Conservation (phyloP, 2,113 vertebrate genomes). For the Mystacornis crossleyi region DNA sequence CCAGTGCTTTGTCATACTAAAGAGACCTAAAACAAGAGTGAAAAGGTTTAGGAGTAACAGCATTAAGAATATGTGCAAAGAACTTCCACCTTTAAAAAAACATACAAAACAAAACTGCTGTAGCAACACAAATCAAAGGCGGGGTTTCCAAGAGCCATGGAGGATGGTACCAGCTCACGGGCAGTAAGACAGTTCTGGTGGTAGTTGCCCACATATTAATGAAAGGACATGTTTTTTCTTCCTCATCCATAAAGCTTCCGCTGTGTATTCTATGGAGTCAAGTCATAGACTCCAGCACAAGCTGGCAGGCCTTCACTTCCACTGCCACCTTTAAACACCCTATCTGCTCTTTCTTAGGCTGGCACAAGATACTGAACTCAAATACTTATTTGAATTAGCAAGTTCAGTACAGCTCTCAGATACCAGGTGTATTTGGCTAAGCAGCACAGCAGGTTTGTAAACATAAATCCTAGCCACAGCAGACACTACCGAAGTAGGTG, state of each 20-base stretch:
- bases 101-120: neutral
- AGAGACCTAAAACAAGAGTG: neutral
- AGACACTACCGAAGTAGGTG: too few relatives aligned
- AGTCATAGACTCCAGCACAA: neutral
- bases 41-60: neutral
- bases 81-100: neutral
- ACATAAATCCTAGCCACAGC: neutral
- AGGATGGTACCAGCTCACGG: neutral
- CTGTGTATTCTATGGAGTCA: neutral
- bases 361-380: neutral
- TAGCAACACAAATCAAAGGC: neutral
- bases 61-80: neutral
- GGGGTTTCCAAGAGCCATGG: neutral
- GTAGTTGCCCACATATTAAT: rapidly evolving
- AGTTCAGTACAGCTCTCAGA: neutral
- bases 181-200: neutral
- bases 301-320: neutral
- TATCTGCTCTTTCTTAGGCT: neutral
- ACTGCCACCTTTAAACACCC: neutral
- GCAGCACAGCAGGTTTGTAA: neutral
- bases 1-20: neutral
- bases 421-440: neutral
- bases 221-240: rapidly evolving
- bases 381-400: neutral
- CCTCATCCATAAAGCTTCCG: neutral